phyloP scores from a whole-genome alignment of 2,113 vertebrate species.

The Hemibagrus wyckioides region DNA sequence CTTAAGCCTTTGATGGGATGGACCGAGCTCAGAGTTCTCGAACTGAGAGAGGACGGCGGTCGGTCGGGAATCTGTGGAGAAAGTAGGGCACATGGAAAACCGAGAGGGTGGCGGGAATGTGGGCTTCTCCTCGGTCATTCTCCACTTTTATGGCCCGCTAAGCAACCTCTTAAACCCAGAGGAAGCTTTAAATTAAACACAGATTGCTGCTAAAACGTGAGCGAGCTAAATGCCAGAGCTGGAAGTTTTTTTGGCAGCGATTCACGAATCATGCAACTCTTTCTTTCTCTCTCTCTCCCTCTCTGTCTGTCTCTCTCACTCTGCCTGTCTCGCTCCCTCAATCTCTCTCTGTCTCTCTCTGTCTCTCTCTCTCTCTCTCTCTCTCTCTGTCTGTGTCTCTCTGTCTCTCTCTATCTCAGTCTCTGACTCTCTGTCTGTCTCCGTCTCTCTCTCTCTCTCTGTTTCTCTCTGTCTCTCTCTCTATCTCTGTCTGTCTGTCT shows the following conservation, averaged over 20 bases:
- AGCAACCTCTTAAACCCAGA: slow-evolving; percentile 52
- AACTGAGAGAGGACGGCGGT: slow-evolving; percentile 37
- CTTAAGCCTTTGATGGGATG: slow-evolving; percentile 52
- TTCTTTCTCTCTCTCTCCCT: slow-evolving; percentile 24
- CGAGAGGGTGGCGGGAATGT: slow-evolving; percentile 51
- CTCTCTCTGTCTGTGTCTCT: too few relatives aligned
- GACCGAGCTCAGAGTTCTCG: slow-evolving; percentile 41
- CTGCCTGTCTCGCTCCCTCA: too few relatives aligned
- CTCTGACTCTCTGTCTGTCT: too few relatives aligned
- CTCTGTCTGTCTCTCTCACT: too few relatives aligned
- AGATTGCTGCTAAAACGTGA: slow-evolving; percentile 51
- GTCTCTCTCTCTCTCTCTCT: too few relatives aligned
- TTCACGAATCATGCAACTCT: background rate
- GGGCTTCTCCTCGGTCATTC: slow-evolving; percentile 64
- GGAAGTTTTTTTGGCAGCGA: slow-evolving; percentile 3
- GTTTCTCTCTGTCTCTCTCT: too few relatives aligned
- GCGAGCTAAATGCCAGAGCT: background rate
- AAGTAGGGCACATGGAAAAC: slow-evolving; percentile 63
- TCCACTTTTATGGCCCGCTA: slow-evolving; percentile 51
- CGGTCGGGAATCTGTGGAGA: slow-evolving; percentile 61
- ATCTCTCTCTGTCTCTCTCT: too few relatives aligned
- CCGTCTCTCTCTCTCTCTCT: too few relatives aligned
- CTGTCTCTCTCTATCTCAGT: too few relatives aligned
- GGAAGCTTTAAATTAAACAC: slow-evolving; percentile 69
- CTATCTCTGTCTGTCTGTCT: too few relatives aligned